Evolutionary conservation across 2,888 invertebrate species (phyloP).

Genomic region (Electrophaes corylata): DNA sequence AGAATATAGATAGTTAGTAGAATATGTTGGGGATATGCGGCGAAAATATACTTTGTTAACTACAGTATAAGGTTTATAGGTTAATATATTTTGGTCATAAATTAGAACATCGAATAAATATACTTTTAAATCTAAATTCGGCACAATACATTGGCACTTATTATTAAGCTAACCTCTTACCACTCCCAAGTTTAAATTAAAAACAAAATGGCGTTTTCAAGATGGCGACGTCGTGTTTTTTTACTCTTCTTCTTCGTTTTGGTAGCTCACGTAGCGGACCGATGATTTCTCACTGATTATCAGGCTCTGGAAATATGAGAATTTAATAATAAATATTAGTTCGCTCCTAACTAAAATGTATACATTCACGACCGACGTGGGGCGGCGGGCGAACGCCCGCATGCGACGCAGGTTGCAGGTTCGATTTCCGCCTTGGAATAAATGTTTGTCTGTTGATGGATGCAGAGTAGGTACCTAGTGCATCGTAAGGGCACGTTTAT

Average conservation of each 20-base stretch:
- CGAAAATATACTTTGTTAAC: slow-evolving; percentile 52
- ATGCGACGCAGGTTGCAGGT: too few relatives aligned
- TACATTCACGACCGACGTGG: too few relatives aligned
- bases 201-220: slow-evolving; percentile 54
- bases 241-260: slow-evolving; percentile 94
- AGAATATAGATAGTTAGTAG: slow-evolving; percentile 2
- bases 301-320: slow-evolving; percentile 87
- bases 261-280: slow-evolving; percentile 97
- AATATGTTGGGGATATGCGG: slow-evolving; percentile 46
- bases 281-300: slow-evolving; percentile 96
- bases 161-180: slow-evolving; percentile 46
- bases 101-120: slow-evolving; percentile 29
- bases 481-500: too few relatives aligned
- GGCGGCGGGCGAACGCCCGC: too few relatives aligned
- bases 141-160: slow-evolving; percentile 36
- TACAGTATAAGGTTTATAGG: slow-evolving; percentile 57
- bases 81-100: slow-evolving; percentile 38
- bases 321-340: not conserved
- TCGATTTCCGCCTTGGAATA: too few relatives aligned
- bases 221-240: slow-evolving; percentile 52
- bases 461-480: too few relatives aligned
- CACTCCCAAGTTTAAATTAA: slow-evolving; percentile 47
- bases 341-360: too few relatives aligned
- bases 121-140: slow-evolving; percentile 34
- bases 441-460: too few relatives aligned